Conservation (phyloP, 2,888 invertebrate species). For the Hypomecis atomaria region DNA sequence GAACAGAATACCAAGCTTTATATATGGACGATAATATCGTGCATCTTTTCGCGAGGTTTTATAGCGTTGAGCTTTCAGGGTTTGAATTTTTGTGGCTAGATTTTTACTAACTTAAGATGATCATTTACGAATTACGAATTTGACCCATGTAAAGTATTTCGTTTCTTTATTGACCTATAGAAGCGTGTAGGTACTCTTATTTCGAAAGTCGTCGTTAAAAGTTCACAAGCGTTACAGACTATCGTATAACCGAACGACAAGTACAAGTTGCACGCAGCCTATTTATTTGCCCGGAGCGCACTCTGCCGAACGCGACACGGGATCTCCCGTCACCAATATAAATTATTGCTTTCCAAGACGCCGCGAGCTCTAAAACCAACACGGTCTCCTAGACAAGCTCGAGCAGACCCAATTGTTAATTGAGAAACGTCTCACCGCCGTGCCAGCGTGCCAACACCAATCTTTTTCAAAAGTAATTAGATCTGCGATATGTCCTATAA, state of each 20-base stretch:
- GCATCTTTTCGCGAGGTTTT: slow-evolving; percentile 36
- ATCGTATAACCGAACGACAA: slow-evolving; percentile 63
- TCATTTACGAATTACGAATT: too few species aligned
- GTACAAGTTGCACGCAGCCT: slow-evolving; percentile 60
- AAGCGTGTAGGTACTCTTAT: neutral
- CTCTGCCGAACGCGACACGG: slow-evolving; percentile 61
- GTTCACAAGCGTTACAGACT: slow-evolving; percentile 54
- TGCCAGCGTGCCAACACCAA: slow-evolving; percentile 32
- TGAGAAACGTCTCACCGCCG: slow-evolving; percentile 38
- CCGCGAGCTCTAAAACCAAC: slow-evolving; percentile 40
- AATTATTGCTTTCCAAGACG: slow-evolving; percentile 64
- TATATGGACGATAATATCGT: slow-evolving; percentile 50
- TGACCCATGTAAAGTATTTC: neutral
- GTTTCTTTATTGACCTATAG: neutral
- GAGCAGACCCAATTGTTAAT: slow-evolving; percentile 35
- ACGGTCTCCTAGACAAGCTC: slow-evolving; percentile 22
- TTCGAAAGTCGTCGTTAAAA: slow-evolving; percentile 21
- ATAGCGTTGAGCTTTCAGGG: slow-evolving; percentile 8
- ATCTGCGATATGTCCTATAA: slow-evolving; percentile 70
- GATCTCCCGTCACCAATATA: slow-evolving; percentile 67
- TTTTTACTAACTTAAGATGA: too few species aligned
- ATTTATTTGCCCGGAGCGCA: slow-evolving; percentile 67
- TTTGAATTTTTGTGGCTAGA: too few species aligned
- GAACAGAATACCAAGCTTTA: slow-evolving; percentile 20
- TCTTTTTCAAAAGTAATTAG: slow-evolving; percentile 55